Evolutionary conservation across 2,888 invertebrate species (phyloP).

Genomic region (Homarus gammarus): DNA sequence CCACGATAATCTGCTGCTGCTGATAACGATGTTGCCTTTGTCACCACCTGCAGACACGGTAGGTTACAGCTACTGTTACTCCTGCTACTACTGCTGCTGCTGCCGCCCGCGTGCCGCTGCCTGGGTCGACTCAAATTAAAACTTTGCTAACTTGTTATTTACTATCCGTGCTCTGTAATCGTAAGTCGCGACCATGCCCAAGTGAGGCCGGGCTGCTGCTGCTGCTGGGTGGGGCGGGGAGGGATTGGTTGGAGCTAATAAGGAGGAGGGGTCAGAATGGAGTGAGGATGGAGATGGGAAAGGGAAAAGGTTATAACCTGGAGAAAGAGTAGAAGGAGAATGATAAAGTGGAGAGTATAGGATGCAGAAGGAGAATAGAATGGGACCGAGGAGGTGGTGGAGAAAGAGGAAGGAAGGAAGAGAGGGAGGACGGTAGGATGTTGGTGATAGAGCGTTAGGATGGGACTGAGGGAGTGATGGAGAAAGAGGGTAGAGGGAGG

Average conservation of each 20-base stretch:
- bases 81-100: not conserved
- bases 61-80: not conserved
- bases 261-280: not conserved
- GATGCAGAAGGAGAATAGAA: not conserved
- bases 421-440: not conserved
- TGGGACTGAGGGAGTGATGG: no score
- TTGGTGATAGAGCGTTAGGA: no score
- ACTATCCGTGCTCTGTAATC: slow-evolving; percentile 48
- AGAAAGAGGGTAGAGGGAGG: no score
- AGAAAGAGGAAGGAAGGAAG: not conserved
- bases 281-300: not conserved
- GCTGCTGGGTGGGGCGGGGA: not conserved
- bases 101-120: not conserved
- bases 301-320: not conserved
- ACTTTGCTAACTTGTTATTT: slow-evolving; percentile 69
- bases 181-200: slow-evolving; percentile 37
- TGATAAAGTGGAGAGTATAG: no score
- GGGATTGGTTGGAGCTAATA: no score
- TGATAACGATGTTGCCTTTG: no score
- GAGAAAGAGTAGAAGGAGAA: not conserved
- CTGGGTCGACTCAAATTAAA: slow-evolving; percentile 58
- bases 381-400: not conserved
- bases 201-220: not conserved
- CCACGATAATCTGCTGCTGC: no score
- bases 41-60: not conserved